A percentile compares a stretch with the other conserved stretches of the same genome.
Conservation (phyloP, 1,140 invertebrate species). For the Papilio xuthus region DNA sequence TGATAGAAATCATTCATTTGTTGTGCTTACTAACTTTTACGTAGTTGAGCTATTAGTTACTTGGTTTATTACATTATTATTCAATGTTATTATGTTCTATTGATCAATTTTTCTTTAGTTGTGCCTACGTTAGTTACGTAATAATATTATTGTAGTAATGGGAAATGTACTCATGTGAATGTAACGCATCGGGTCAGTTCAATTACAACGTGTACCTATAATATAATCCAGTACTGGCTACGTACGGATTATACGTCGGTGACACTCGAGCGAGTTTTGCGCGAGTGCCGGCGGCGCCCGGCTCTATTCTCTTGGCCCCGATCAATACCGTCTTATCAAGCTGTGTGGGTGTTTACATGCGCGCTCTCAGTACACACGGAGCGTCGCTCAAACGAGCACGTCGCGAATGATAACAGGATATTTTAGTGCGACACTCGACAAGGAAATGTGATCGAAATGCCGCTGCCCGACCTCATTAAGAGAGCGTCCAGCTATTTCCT, state of each 20-base stretch:
- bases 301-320: constrained; percentile 56
- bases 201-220: constrained; percentile 2
- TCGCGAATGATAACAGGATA: constrained; percentile 62
- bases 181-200: constrained; percentile 8
- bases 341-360: constrained; percentile 77
- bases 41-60: no score
- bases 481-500: constrained; percentile 90
- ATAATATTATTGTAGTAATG: neutral
- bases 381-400: constrained; percentile 59
- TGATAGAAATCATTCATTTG: neutral
- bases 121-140: neutral
- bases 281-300: constrained; percentile 42
- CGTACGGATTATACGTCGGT: constrained; percentile 40
- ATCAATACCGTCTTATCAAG: constrained; percentile 78
- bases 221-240: constrained; percentile 23
- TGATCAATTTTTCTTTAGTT: no score
- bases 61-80: no score
- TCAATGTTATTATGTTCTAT: no score
- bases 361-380: constrained; percentile 66
- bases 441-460: constrained; percentile 84
- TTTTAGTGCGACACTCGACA: constrained; percentile 46
- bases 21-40: no score
- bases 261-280: constrained; percentile 61
- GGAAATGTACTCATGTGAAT: neutral
- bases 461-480: constrained; percentile 87